Evolutionary conservation across 2,888 invertebrate genomes (phyloP).

Genomic region (Anthophora plumipes): DNA sequence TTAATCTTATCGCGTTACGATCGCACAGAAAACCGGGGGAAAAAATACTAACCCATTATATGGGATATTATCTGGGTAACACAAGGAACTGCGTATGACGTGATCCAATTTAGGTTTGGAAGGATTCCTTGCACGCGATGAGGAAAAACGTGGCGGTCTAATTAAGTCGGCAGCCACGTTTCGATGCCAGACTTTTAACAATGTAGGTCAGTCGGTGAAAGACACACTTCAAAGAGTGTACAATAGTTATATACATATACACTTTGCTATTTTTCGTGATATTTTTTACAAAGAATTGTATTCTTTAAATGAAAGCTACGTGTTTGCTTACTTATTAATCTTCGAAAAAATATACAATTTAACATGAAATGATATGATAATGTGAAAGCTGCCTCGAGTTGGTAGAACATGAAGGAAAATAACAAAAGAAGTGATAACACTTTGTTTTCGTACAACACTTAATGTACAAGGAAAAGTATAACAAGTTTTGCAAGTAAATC

Average conservation of each 20-base stretch:
- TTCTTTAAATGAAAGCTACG: not conserved
- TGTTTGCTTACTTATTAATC: not conserved
- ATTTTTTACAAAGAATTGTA: not conserved
- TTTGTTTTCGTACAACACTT: not conserved
- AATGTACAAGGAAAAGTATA: conserved; percentile 1
- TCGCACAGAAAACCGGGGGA: conserved; percentile 26
- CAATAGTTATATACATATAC: no score
- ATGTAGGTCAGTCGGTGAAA: conserved; percentile 61
- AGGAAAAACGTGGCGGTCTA: conserved; percentile 54
- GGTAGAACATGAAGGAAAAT: not conserved
- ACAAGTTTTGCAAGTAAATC: conserved; percentile 1
- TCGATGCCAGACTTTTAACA: conserved; percentile 38
- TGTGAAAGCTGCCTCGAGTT: not conserved
- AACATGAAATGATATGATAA: no score
- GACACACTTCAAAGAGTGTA: not conserved
- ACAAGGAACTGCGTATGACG: conserved; percentile 35
- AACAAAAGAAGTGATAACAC: not conserved
- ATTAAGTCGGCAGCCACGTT: conserved; percentile 60
- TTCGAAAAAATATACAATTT: no score
- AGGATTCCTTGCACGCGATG: conserved; percentile 59
- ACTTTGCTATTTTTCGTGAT: not conserved
- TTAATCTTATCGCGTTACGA: not conserved
- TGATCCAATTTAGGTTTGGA: conserved; percentile 62
- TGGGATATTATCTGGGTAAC: conserved; percentile 37
- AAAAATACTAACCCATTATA: conserved; percentile 50